A percentile compares a stretch with the other conserved stretches of the same genome.
Evolutionary conservation across 2,888 invertebrate genomes (phyloP).

Genomic region (Flexamia atlantica): DNA sequence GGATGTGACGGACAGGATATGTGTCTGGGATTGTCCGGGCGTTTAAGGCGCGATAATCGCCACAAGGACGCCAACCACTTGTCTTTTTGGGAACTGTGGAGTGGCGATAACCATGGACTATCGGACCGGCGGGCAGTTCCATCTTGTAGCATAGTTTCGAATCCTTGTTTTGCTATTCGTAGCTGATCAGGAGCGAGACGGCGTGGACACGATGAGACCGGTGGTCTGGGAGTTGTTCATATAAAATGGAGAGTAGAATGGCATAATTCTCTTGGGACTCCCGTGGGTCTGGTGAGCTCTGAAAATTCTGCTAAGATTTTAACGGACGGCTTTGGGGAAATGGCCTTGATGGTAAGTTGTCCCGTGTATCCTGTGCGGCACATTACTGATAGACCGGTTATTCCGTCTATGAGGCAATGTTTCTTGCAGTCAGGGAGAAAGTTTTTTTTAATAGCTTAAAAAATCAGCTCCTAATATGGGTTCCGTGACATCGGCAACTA

Average conservation of each 20-base stretch:
- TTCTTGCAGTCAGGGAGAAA: neutral
- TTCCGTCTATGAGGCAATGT: neutral
- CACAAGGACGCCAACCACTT: constrained; percentile 72
- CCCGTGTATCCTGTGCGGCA: neutral
- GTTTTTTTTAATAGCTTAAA: neutral
- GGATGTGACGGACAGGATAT: constrained; percentile 71
- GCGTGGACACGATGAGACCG: constrained; percentile 70
- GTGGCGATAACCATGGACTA: constrained; percentile 66
- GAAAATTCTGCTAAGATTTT: constrained; percentile 52
- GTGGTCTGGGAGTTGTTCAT: constrained; percentile 71
- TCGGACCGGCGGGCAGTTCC: constrained; percentile 71
- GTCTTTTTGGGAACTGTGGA: constrained; percentile 17
- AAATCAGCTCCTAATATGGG: neutral
- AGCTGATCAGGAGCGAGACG: constrained; percentile 71
- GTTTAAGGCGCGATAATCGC: constrained; percentile 73
- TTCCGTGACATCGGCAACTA: too few species aligned
- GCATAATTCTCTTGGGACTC: constrained; percentile 12
- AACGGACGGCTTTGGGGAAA: neutral
- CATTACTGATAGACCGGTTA: neutral
- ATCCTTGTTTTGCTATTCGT: constrained; percentile 70
- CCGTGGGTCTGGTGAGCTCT: constrained; percentile 24
- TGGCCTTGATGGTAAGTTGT: neutral
- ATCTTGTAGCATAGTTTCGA: constrained; percentile 70
- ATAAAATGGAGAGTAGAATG: constrained; percentile 67
- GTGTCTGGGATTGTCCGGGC: constrained; percentile 71